Conservation (phyloP, 2,113 vertebrate genomes). For the Glaucidium brasilianum region DNA sequence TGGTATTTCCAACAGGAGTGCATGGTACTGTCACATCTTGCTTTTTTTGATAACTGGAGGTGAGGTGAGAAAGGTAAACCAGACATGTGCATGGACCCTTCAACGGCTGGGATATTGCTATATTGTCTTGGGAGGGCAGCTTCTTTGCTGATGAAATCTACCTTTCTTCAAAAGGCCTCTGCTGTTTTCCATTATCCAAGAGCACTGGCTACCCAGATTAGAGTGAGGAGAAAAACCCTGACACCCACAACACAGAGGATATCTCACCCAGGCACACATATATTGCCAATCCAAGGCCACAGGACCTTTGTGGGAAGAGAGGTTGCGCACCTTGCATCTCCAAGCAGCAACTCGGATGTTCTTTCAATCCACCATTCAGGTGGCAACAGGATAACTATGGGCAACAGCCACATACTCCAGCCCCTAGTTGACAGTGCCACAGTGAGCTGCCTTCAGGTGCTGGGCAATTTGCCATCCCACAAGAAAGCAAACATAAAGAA, state of each 20-base stretch:
- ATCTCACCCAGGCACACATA: background rate
- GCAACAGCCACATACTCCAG: background rate
- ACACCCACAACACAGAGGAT: background rate
- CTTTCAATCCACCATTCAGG: background rate
- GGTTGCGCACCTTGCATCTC: background rate
- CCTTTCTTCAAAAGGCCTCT: background rate
- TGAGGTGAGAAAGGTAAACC: background rate
- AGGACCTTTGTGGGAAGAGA: background rate
- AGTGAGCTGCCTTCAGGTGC: background rate
- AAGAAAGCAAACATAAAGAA: background rate
- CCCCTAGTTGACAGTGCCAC: background rate
- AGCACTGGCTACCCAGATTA: background rate
- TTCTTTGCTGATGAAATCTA: background rate
- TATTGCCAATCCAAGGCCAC: background rate
- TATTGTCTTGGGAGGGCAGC: background rate
- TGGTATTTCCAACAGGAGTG: background rate
- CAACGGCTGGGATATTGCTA: background rate
- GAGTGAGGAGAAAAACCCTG: background rate
- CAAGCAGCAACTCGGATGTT: background rate
- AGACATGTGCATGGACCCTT: rapidly evolving
- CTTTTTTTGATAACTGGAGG: background rate
- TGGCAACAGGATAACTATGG: background rate
- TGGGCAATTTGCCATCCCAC: background rate
- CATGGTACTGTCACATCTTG: background rate
- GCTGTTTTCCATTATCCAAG: background rate